Evolutionary conservation across 2,888 invertebrate species (phyloP).

Genomic region (Sialis fuliginosa): DNA sequence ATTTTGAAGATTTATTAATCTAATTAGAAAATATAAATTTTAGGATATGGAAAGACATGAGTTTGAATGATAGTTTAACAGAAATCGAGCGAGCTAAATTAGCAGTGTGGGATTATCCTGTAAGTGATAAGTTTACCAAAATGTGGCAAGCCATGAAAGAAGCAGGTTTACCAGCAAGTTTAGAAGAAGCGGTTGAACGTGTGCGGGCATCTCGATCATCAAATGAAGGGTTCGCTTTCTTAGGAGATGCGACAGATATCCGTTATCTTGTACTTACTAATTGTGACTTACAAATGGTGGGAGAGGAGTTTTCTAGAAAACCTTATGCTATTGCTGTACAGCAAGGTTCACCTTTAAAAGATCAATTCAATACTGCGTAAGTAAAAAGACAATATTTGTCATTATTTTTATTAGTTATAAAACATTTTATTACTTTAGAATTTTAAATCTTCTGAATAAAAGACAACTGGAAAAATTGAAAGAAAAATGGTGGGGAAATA

Average conservation of each 20-base stretch:
- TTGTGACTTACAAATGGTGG: constrained; percentile 82
- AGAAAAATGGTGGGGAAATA: constrained; percentile 92
- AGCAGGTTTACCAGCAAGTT: constrained; percentile 59
- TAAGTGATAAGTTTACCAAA: constrained; percentile 95
- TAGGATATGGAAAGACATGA: constrained; percentile 97
- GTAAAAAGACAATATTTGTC: constrained; percentile 20
- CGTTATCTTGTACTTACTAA: constrained; percentile 53
- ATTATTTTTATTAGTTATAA: neutral
- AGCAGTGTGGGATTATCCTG: constrained; percentile 98
- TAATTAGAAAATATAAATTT: constrained; percentile 10
- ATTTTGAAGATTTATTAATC: neutral
- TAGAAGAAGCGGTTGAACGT: constrained; percentile 62
- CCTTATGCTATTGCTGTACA: constrained; percentile 96
- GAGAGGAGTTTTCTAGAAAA: constrained; percentile 92
- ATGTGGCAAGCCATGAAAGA: constrained; percentile 93
- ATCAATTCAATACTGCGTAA: constrained; percentile 90
- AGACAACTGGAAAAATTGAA: constrained; percentile 83
- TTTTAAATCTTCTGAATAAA: constrained; percentile 82
- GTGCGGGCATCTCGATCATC: constrained; percentile 49
- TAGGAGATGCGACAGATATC: constrained; percentile 90
- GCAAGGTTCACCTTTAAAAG: constrained; percentile 85
- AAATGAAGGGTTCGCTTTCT: constrained; percentile 76
- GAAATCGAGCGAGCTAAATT: constrained; percentile 82
- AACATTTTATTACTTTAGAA: constrained; percentile 35
- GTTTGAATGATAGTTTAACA: constrained; percentile 78